These are phyloP conservation scores for Nezara viridula DNA, from an alignment of 2,888 invertebrate genomes.

Conservation along the genomic window DNA sequence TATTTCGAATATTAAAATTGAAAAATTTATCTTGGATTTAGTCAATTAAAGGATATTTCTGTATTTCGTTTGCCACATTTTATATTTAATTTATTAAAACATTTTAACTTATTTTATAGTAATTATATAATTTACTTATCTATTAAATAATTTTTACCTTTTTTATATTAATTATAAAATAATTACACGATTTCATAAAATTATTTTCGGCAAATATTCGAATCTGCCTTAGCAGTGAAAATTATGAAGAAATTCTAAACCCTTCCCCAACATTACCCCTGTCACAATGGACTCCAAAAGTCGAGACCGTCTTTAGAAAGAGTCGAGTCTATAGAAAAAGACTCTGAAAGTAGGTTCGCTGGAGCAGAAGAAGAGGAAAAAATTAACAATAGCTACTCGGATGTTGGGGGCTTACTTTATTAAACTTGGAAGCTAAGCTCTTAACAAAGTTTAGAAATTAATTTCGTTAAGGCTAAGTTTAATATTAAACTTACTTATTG, in stretches of 20 bases:
- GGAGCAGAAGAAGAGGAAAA: not conserved
- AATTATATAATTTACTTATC: no score
- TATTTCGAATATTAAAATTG: no score
- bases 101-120: no score
- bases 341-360: not conserved
- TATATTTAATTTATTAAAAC: no score
- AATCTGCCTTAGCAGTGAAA: not conserved
- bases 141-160: no score
- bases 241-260: not conserved
- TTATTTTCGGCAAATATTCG: not conserved
- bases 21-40: no score
- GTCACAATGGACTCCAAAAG: not conserved
- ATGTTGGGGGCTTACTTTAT: not conserved
- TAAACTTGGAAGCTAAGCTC: not conserved
- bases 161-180: no score
- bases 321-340: constrained; percentile 12
- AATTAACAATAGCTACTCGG: constrained; percentile 21
- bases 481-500: constrained; percentile 12
- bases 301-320: not conserved
- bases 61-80: no score
- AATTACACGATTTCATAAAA: not conserved
- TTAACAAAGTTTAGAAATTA: not conserved
- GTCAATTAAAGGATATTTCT: no score
- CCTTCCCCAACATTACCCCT: not conserved
- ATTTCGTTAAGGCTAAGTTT: not conserved